These are phyloP conservation scores for Onchidella celtica DNA, from an alignment of 2,888 invertebrate genomes.

Conservation along the genomic window DNA sequence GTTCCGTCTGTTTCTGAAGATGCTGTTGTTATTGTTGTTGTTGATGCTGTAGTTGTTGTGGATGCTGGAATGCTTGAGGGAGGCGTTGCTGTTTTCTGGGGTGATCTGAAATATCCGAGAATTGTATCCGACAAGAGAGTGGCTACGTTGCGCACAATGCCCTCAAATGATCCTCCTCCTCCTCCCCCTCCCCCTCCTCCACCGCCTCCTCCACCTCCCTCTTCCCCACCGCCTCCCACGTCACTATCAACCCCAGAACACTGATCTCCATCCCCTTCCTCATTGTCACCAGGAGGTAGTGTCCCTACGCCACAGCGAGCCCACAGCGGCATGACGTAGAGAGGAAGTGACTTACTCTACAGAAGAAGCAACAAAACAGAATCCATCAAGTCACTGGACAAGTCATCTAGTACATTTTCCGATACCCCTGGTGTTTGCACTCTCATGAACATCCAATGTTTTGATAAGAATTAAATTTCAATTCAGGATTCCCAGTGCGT, in stretches of 20 bases:
- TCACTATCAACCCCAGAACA: background rate
- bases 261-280: background rate
- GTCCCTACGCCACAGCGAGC: slow-evolving; percentile 6
- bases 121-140: slow-evolving; percentile 34
- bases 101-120: slow-evolving; percentile 35
- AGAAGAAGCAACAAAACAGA: too few species aligned
- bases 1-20: too few species aligned
- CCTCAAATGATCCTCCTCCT: slow-evolving; percentile 26
- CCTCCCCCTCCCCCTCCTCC: background rate
- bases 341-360: background rate
- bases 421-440: too few species aligned
- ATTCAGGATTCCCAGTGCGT: too few species aligned
- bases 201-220: background rate
- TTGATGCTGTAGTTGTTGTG: background rate
- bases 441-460: too few species aligned
- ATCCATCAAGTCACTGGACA: too few species aligned
- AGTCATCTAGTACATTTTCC: too few species aligned
- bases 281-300: background rate
- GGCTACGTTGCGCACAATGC: slow-evolving; percentile 34
- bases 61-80: background rate
- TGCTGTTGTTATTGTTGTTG: too few species aligned
- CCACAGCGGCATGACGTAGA: slow-evolving; percentile 1
- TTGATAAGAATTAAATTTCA: too few species aligned
- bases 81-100: slow-evolving; percentile 11
- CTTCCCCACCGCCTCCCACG: background rate